A percentile compares a stretch with the other conserved stretches of the same genome.
phyloP scores from a whole-genome alignment of 2,113 vertebrate species.

The Colossoma macropomum region DNA sequence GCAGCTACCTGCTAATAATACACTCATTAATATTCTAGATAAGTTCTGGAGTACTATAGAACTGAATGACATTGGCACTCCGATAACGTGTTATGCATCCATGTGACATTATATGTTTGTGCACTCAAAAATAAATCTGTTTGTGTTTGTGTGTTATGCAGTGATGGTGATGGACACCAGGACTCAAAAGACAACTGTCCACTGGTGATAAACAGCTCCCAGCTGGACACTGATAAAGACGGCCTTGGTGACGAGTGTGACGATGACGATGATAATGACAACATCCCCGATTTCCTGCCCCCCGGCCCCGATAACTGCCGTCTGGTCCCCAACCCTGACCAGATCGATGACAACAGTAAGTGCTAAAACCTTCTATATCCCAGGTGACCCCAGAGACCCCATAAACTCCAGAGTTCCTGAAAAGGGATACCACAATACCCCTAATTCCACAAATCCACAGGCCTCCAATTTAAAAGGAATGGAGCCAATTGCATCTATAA shows the following conservation, averaged over 20 bases:
- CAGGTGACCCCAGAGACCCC: no score
- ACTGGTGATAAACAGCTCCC: conserved; percentile 92
- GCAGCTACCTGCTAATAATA: background rate
- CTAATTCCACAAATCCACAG: no score
- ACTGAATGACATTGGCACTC: no score
- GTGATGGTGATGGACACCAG: conserved; percentile 96
- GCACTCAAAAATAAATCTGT: no score
- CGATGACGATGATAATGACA: conserved; percentile 94
- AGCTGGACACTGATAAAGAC: conserved; percentile 94
- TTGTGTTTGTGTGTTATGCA: conserved; percentile 58
- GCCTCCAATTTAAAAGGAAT: no score
- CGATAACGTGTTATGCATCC: no score
- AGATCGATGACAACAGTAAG: conserved; percentile 93
- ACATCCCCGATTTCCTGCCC: conserved; percentile 87
- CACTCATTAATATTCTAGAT: background rate
- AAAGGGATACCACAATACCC: no score
- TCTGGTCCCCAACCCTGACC: conserved; percentile 93
- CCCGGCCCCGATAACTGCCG: conserved; percentile 97
- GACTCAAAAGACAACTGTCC: conserved; percentile 98
- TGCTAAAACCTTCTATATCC: background rate
- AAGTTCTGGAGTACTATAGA: no score
- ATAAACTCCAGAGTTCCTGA: background rate
- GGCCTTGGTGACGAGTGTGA: conserved; percentile 95
- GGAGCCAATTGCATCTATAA: no score
- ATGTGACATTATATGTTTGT: no score